Evolutionary conservation across 2,888 invertebrate species (phyloP), one percentile per base, ranked within the genome.

Genomic region (Buathra laborator): DNA sequence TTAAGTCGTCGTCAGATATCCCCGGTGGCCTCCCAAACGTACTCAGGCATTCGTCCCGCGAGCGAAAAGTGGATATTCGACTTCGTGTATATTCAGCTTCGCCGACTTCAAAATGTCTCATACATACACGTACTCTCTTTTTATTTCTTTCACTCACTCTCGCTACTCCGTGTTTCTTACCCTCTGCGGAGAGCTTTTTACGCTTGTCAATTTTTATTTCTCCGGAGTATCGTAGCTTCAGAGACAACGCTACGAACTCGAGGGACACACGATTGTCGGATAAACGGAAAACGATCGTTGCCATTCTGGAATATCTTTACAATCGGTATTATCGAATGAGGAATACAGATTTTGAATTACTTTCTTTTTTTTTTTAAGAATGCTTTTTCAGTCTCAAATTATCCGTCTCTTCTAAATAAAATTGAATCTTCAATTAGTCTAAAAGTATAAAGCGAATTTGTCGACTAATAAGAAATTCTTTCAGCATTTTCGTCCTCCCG

Each of bases 181-280:
- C 62, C 62, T 48, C 62, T 62, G 48, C 76, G 43, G 48, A 62
- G 70, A 62, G 62, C 75, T 62, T 68, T 75, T 81, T 76, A 48
- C 44, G 43, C 51, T 48, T 64, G 68, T 70, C 81, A 76, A 81
- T 75, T 75, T 81, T 81, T 70, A 68, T 75, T 72, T 59, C 67
- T 67, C 66, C 44, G 14, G 44, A 37, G 81, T 67, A 81, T 14
- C 48, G 19, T 5, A 24, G 56, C 24, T 56, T 56, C 24, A 3
- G 24, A 59, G 53, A 29, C 67, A 44, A 70, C 4, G 67, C 19
- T 46, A 10, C 10, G 24, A 46, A 19, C 53, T 56, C 24, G 24
- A 24, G 53, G 10, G 24, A 24, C 10, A 56, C 10, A 56, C 53
- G 24, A 56, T 56, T 10, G 24, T 56, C 12, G 10, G 12, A 56